Evolutionary conservation across 2,113 vertebrate genomes (phyloP), one percentile per base, ranked within the genome.

Genomic region (Trematocara nigrifrons): DNA sequence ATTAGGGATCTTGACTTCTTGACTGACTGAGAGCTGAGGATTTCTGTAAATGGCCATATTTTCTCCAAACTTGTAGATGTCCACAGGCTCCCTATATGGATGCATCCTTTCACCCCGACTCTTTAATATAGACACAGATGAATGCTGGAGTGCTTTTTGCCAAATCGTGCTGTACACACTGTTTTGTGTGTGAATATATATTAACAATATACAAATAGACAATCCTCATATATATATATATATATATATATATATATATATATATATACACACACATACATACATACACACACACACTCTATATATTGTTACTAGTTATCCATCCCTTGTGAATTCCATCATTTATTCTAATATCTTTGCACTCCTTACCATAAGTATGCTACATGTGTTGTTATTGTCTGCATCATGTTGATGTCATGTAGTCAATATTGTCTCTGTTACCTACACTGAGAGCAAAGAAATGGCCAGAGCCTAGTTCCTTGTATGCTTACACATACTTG

Each of bases 291-390:
- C 29, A 29, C 4, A 35, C 57, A 61, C 57, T 35, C 1, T 35
- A 11, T n/a, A n/a, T 61, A 61, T 61, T 6, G 9, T 35, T 6
- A 64, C 16, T 35, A 64, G 31, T 64, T n/a, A 64, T 64, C 1
- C 9, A 35, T 11, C 59, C 26, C 13, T 57, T 57, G 13, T 13
- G 11, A 26, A 0, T 56, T 0, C 11, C 53, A 56, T 29, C 11
- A 16, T 16, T 59, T 61, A 61, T 61, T 61, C 31, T 61, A 61
- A 61, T 61, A 61, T 61, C 16, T 64, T 1, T 64, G 31, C 57
- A 61, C 57, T 35, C 16, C 8, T 18, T 64, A 7, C 59, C 59
- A 35, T 61, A 61, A n/a, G 16, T 35, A 35, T 0, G 16, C 0
- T 35, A 35, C 31, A 35, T 61, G 57, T 61, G 31, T 35, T 61